Conservation (phyloP, 2,888 invertebrate genomes). For the Rhamphomyia laevipes region DNA sequence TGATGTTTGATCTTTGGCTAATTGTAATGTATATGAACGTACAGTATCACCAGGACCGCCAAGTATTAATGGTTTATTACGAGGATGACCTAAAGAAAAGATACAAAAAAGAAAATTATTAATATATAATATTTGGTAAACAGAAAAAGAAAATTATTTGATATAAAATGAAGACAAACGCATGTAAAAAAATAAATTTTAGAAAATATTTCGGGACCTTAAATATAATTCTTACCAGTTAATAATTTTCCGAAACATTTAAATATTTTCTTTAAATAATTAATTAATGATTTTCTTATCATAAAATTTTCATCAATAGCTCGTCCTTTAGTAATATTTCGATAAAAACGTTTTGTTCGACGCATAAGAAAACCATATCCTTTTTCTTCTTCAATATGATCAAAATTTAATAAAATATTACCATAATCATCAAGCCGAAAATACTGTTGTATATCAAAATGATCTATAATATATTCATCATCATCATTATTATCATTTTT, state of each 20-base stretch:
- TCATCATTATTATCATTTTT: not conserved
- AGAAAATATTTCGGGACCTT: not conserved
- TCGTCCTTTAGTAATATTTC: conserved; percentile 13
- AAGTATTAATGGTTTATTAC: conserved; percentile 40
- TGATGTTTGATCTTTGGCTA: conserved; percentile 74
- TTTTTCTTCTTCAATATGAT: conserved; percentile 30
- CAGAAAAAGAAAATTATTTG: not conserved
- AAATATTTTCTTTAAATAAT: conserved; percentile 22
- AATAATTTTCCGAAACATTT: conserved; percentile 22
- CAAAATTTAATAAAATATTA: conserved; percentile 31
- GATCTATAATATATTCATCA: conserved; percentile 18
- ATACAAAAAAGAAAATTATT: not conserved
- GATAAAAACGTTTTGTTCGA: conserved; percentile 11
- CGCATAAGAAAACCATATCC: conserved; percentile 21
- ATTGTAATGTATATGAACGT: conserved; percentile 63
- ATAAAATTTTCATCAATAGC: conserved; percentile 24
- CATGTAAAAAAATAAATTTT: not conserved
- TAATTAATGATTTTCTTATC: conserved; percentile 9
- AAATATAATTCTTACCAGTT: conserved; percentile 23
- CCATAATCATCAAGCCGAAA: conserved; percentile 37
- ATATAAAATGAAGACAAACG: not conserved
- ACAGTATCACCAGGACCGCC: conserved; percentile 60
- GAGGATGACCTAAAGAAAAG: conserved; percentile 56
- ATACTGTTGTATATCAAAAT: conserved; percentile 33
- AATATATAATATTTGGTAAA: not conserved